Conservation (phyloP, 2,113 vertebrate genomes). For the Lathamus discolor region DNA sequence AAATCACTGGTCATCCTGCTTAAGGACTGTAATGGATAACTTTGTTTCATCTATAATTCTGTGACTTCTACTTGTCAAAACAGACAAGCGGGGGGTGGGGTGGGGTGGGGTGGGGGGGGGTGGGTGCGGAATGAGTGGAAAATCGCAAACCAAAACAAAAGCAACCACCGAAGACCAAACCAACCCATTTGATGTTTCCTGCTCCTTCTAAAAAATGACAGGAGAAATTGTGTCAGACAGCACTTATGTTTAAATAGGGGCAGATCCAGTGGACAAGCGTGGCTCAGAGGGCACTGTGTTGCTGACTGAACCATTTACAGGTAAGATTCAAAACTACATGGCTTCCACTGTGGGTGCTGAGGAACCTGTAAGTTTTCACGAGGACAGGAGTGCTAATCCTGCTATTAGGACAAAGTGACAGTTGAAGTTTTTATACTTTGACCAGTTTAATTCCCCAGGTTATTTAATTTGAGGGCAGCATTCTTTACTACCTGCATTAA, state of each 20-base stretch:
- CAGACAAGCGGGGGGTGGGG: too few species aligned
- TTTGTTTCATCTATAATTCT: neutral
- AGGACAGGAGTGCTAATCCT: neutral
- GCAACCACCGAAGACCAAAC: neutral
- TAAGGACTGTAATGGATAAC: neutral
- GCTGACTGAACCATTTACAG: neutral
- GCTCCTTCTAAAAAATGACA: neutral
- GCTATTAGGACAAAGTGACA: neutral
- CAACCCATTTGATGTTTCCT: neutral
- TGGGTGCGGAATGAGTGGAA: too few species aligned
- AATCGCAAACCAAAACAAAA: neutral
- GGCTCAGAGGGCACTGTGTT: slow-evolving; percentile 20
- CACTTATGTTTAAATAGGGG: neutral
- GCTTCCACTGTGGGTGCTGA: neutral
- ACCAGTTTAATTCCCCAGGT: neutral
- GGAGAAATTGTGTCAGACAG: neutral
- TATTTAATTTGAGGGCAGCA: neutral
- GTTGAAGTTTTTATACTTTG: neutral
- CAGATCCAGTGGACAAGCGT: neutral
- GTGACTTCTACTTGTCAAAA: neutral
- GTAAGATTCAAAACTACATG: neutral
- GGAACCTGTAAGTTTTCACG: neutral
- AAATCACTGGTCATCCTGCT: neutral
- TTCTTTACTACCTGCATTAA: neutral
- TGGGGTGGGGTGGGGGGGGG: too few species aligned